phyloP scores from a whole-genome alignment of 2,888 invertebrate genomes.

The Adela reaumurella region DNA sequence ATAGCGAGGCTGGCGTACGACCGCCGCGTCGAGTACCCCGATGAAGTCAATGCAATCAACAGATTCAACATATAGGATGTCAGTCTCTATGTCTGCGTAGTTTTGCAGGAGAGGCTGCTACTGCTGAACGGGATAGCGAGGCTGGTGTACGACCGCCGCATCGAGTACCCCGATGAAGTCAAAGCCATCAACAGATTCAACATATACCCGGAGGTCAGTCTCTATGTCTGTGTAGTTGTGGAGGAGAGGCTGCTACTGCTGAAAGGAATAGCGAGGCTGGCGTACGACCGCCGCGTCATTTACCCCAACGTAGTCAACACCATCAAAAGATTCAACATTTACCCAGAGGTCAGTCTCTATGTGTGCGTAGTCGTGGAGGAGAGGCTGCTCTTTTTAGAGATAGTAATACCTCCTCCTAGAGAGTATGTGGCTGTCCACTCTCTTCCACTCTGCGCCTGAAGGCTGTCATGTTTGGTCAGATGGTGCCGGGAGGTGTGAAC shows the following conservation, averaged over 20 bases:
- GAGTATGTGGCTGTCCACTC: no score
- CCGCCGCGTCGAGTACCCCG: constrained; percentile 76
- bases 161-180: constrained; percentile 77
- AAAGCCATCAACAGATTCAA: constrained; percentile 81
- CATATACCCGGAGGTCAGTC: constrained; percentile 55
- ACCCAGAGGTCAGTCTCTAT: constrained; percentile 32
- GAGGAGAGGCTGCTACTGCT: constrained; percentile 8
- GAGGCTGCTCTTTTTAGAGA: constrained; percentile 26
- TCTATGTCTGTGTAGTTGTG: no score
- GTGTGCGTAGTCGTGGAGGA: no score
- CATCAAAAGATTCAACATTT: constrained; percentile 75
- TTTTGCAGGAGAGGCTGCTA: constrained; percentile 49
- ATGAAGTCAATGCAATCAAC: constrained; percentile 74
- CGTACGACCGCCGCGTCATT: constrained; percentile 74
- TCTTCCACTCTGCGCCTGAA: no score
- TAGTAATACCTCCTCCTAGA: constrained; percentile 32
- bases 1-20: constrained; percentile 64
- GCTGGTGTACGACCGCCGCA: constrained; percentile 67
- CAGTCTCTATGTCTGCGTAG: background rate
- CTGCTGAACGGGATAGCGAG: constrained; percentile 57
- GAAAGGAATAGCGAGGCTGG: constrained; percentile 60
- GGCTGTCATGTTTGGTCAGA: constrained; percentile 25
- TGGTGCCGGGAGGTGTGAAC: constrained; percentile 32
- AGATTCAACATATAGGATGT: constrained; percentile 73
- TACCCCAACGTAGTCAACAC: constrained; percentile 79